Evolutionary conservation across 2,888 invertebrate genomes (phyloP).

Genomic region (Stramonita haemastoma): DNA sequence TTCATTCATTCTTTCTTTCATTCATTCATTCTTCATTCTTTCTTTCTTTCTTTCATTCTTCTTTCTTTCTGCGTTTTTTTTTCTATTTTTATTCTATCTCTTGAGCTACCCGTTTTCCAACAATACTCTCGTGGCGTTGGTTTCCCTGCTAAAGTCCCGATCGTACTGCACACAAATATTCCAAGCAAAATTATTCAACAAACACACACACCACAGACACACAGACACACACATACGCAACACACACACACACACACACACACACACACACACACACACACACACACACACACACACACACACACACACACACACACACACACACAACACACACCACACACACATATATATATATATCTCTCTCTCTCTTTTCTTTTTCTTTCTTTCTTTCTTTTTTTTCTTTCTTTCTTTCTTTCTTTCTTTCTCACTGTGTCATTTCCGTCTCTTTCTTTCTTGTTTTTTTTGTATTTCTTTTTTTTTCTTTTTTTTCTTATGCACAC

Average conservation of each 20-base stretch:
- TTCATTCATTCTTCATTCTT: background rate
- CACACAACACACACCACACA: background rate
- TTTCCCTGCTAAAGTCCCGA: slow-evolving; percentile 51
- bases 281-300: background rate
- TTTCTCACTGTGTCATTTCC: background rate
- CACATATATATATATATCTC: background rate
- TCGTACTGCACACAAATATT: slow-evolving; percentile 46
- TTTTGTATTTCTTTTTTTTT: no score
- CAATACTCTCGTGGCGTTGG: slow-evolving; percentile 50
- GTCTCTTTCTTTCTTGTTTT: no score
- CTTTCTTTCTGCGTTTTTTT: background rate
- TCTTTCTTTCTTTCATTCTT: background rate
- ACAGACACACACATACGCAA: background rate
- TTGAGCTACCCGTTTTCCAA: slow-evolving; percentile 49
- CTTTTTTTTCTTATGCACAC: no score
- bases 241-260: background rate
- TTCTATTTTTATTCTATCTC: background rate
- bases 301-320: background rate
- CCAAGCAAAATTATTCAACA: no score
- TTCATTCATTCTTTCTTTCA: background rate
- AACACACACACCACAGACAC: background rate
- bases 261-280: background rate
- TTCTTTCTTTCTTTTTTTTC: background rate
- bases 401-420: background rate
- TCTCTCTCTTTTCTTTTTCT: no score